Evolutionary conservation across 2,888 invertebrate species (phyloP), one percentile per base, ranked within the genome.

Genomic region (Celastrina argiolus): DNA sequence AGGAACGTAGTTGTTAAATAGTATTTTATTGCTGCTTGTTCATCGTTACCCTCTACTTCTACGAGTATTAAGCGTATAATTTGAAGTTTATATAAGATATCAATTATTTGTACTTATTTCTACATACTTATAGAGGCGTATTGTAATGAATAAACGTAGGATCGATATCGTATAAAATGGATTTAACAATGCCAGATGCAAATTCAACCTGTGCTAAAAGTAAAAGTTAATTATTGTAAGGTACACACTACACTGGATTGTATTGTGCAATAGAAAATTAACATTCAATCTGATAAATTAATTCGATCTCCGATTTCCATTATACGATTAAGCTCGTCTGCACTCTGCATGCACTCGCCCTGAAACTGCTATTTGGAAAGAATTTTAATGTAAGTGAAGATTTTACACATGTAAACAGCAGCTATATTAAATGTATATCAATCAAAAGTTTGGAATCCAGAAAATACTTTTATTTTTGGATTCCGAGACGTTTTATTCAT

Each of bases 241-340:
- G 16, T 56, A 56, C 56, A 14, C 22, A 56, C 56, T 36, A 34
- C 22, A 22, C 34, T 18, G 61, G 61, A 61, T 61, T 65, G 65
- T 41, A 58, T 41, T 65, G 61, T 61, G 61, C 58, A 67, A 56
- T 66, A 45, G 65, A 51, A 65, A 68, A 66, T 59, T 65, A 67
- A 63, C 59, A 56, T 65, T 64, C 78, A 75, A 85, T 85, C 84
- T 79, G 85, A 85, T 85, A 84, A 83, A 84, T 83, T 85, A 86
- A 84, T 84, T 81, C 80, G 81, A 81, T 81, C 81, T 83, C 81
- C 79, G 81, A 81, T 81, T 81, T 82, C 83, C 85, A 86, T 84
- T 85, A 84, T 85, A 87, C 83, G 85, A 86, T 86, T 87, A 85
- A 87, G 82, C 80, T 81, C 81, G 82, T 82, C 83, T 85, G 85